These are phyloP conservation scores for Sprattus sprattus DNA, from an alignment of 2,113 vertebrate species.

Conservation along the genomic window DNA sequence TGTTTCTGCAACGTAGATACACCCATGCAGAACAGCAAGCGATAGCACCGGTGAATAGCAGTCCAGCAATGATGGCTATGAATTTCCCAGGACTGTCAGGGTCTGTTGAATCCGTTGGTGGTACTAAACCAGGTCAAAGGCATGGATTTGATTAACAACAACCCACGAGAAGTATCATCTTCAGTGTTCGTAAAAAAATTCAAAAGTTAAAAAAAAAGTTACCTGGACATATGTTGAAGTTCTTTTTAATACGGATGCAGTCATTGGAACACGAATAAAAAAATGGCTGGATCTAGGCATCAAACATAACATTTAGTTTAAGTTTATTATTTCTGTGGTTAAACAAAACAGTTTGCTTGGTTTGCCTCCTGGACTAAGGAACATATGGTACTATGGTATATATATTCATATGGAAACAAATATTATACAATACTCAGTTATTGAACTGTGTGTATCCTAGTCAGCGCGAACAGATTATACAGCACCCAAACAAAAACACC, in stretches of 20 bases:
- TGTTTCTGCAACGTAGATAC: conserved; percentile 29
- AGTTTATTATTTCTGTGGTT: background rate
- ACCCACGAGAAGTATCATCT: background rate
- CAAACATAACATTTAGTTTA: background rate
- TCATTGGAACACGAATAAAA: conserved; percentile 64
- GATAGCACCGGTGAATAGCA: conserved; percentile 25
- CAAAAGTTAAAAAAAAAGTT: background rate
- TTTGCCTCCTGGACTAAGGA: background rate
- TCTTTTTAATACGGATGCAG: conserved; percentile 51
- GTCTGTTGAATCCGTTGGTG: background rate
- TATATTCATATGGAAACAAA: background rate
- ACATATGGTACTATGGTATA: background rate
- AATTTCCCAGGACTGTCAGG: background rate
- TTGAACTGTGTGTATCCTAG: background rate
- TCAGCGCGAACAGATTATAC: background rate
- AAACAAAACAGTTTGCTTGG: background rate
- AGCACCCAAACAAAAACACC: background rate
- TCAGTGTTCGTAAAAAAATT: too few species aligned
- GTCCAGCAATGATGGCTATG: conserved; percentile 4
- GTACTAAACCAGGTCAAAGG: background rate
- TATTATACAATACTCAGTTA: background rate
- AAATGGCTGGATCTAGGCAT: conserved; percentile 65
- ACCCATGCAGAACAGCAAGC: background rate
- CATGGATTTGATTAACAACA: background rate
- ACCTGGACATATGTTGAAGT: conserved; percentile 43